Percentiles rank a stretch among this genome's conserved stretches.
phyloP scores from a whole-genome alignment of 2,797 vertebrate species.

The Eurystomus glaucurus region DNA sequence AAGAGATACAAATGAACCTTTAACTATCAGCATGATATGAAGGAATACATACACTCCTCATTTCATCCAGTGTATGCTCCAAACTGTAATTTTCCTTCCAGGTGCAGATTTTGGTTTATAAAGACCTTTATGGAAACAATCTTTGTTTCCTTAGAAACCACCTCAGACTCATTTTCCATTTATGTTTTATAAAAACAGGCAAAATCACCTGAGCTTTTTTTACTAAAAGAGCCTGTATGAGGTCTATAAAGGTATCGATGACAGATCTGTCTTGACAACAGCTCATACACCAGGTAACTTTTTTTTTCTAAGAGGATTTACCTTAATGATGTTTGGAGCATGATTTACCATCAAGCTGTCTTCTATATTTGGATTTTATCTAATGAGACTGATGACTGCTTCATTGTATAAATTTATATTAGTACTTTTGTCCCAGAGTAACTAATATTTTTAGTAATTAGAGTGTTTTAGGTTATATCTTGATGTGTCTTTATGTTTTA shows the following conservation, averaged over 20 bases:
- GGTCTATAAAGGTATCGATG: neutral
- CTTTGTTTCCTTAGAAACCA: conserved; percentile 28
- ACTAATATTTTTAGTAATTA: neutral
- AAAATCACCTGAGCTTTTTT: neutral
- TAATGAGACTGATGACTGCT: neutral
- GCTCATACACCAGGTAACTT: neutral
- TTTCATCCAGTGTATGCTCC: neutral
- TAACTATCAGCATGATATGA: neutral
- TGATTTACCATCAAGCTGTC: neutral
- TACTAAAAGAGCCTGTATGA: neutral
- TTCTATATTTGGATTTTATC: neutral
- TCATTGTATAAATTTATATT: neutral
- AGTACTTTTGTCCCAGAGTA: neutral
- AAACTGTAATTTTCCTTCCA: neutral
- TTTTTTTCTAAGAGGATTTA: neutral
- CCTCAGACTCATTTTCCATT: neutral
- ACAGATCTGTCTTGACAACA: neutral
- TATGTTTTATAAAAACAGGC: neutral
- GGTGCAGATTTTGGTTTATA: neutral
- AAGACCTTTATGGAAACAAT: neutral
- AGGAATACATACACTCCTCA: neutral
- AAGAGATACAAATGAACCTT: neutral
- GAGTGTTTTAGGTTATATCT: neutral
- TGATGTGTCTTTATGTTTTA: neutral
- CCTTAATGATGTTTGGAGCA: neutral